Evolutionary conservation across 2,797 vertebrate genomes (phyloP), one percentile per base, ranked within the genome.

Genomic region (Liasis olivaceus): DNA sequence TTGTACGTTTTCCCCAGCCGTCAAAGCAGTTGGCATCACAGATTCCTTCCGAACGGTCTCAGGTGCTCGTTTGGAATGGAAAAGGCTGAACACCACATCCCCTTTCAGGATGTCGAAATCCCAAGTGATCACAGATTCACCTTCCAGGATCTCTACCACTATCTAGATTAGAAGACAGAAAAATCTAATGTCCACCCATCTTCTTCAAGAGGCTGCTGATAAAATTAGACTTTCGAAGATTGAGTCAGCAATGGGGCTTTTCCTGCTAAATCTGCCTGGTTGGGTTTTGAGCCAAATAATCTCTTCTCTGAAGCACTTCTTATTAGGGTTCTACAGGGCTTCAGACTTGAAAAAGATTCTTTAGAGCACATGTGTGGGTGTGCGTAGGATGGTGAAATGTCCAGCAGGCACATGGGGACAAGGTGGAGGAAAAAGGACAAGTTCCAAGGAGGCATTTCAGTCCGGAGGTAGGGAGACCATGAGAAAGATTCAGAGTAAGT

Each of bases 81-180:
- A 98, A 92, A 98, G 97, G 95, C 97, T 98, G 94, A 98, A 98
- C 42, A 98, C 96, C 93, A 98, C 97, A 0, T 98, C 98, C 63
- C 98, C 98, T 11, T 97, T 97, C 60, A 98, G 97, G 90, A 98
- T 97, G 93, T 98, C 98, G 0, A 98, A 98, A 96, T 98, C 98
- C 98, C 98, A 98, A 54, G 98, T 98, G 96, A 98, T 98, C 66
- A 98, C 98, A 0, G 98, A 98, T 64, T 97, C 97, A 5, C 96
- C 97, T 91, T 98, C 98, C 90, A 97, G 95, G 93, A 98, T 98
- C 93, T 98, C 98, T 89, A 98, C 95, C 0, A 96, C 92, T 5
- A 98, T 97, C 98, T 98, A 88, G 22, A 85, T 4, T 88, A 56
- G 62, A 47, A 91, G 91, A 9, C 72, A 14, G 90, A 90, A 1